These are phyloP conservation scores for Henricia sp. DNA, from an alignment of 53 echinoderm and acorn worm species.

Conservation along the genomic window DNA sequence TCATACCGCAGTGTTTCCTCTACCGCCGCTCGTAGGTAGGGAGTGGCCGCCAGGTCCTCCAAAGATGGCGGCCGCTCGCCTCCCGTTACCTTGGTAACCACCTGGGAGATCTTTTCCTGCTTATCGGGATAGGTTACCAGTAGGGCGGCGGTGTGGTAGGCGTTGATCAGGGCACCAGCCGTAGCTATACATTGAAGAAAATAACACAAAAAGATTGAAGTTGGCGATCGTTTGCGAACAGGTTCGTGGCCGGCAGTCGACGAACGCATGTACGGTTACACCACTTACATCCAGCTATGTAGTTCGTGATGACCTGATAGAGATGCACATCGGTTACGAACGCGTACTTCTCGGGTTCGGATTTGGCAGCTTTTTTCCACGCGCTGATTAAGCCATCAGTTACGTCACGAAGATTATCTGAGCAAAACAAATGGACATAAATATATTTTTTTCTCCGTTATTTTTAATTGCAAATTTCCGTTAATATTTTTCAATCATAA, in stretches of 20 bases:
- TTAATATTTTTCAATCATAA: too few relatives aligned
- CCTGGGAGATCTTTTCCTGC: not conserved
- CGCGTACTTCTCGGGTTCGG: not conserved
- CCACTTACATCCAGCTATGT: constrained; percentile 5
- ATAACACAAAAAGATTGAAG: too few relatives aligned
- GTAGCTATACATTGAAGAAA: not conserved
- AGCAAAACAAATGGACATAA: not conserved
- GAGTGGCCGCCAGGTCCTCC: not conserved
- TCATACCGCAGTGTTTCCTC: constrained; percentile 1
- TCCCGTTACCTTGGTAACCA: not conserved
- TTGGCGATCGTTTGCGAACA: too few relatives aligned
- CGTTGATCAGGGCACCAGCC: not conserved
- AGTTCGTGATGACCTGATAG: constrained; percentile 7
- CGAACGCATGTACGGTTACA: too few relatives aligned
- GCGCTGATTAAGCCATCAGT: not conserved
- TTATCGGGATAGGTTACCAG: constrained; percentile 7
- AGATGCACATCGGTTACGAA: not conserved
- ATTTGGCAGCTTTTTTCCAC: not conserved
- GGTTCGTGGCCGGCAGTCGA: too few relatives aligned
- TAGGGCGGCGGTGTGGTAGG: constrained; percentile 5
- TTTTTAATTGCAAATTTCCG: too few relatives aligned
- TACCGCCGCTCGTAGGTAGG: not conserved
- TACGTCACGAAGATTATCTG: not conserved
- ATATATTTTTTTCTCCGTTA: too few relatives aligned
- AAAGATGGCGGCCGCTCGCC: not conserved